Base-by-base conservation (phyloP, 2,888 invertebrate species). In the Meloe dianella region DNA sequence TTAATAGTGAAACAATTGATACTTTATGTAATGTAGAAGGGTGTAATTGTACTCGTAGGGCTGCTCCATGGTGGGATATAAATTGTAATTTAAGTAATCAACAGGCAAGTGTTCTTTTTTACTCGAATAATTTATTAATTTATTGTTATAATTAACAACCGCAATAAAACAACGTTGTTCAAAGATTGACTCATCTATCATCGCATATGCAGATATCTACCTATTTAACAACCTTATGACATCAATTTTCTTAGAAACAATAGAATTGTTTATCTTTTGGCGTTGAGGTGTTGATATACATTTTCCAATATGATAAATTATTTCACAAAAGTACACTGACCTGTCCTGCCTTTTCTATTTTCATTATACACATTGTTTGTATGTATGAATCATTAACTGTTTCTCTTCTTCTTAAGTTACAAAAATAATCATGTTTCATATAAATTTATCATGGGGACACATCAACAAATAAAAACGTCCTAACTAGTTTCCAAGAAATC, bases 71-170 rank as follows among this genome's bases (percentile, higher is more conserved):
- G 90, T 86, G 86, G 76, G 86, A 84, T 74, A 86, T 91, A 78
- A 90, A 89, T 84, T 91, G 91, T 82, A 86, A 88, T 74, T 86
- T 90, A 76, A 84, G 85, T 69, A 81, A 82, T 65, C 84, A 86
- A 78, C 87, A 90, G 89, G 91, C 89, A 86, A 85, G 84, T 83
- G 74, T 22, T 17, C 41, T 12, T 51, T 22, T 54, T 24, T n/a
- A n/a, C 8, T 41, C 10, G 2, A 12, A 35, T 35, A 41, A 17
- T 51, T 22, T 20, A 22, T 27, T n/a, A 47, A 47, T 20, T 22
- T 24, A 20, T 54, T 54, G 27, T 27, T 14, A 54, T 27, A 14
- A 14, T 14, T 14, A 54, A 27, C 14, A 54, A 54, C 4, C 2
- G 27, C 27, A 27, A 27, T 27, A 54, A 27, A 17, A 47, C n/a